Percentiles rank a stretch among this genome's conserved stretches.
These are phyloP conservation scores for Prietella phreatophila DNA, from an alignment of 2,113 vertebrate species.

Conservation along the genomic window DNA sequence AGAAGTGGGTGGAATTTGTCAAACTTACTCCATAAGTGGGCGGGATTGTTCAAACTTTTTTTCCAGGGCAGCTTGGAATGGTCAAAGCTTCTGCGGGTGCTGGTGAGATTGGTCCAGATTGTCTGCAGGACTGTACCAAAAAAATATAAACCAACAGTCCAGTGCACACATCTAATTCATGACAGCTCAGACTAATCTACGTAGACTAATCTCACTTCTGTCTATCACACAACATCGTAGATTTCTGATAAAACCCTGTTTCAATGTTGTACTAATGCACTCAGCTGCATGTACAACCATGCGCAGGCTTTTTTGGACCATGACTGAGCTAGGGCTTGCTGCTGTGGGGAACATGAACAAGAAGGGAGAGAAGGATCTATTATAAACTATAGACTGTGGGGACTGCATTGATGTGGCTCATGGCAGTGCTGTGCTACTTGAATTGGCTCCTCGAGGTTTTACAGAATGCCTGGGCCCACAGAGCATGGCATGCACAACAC, in stretches of 20 bases:
- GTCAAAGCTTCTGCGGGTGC: background rate
- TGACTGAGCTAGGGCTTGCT: constrained; percentile 4
- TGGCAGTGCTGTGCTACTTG: constrained; percentile 40
- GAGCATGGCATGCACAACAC: constrained; percentile 64
- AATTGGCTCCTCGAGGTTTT: constrained; percentile 19
- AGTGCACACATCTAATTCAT: background rate
- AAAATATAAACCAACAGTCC: too few relatives aligned
- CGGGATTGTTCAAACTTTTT: background rate
- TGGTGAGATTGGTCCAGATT: background rate
- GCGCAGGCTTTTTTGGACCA: constrained; percentile 24
- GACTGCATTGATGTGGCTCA: constrained; percentile 63
- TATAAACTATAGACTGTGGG: constrained; percentile 62
- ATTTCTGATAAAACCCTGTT: background rate
- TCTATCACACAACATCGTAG: too few relatives aligned
- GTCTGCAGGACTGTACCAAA: background rate
- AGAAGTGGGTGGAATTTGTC: background rate
- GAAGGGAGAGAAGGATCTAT: constrained; percentile 44
- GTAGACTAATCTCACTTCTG: background rate
- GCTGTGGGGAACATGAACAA: background rate
- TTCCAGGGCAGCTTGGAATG: too few relatives aligned
- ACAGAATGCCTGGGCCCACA: constrained; percentile 54
- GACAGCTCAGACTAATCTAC: background rate
- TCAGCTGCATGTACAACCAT: background rate
- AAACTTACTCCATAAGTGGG: background rate
- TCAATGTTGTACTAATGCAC: background rate